These are phyloP conservation scores for Falco concolor DNA, from an alignment of 2,797 vertebrate species.

Conservation along the genomic window DNA sequence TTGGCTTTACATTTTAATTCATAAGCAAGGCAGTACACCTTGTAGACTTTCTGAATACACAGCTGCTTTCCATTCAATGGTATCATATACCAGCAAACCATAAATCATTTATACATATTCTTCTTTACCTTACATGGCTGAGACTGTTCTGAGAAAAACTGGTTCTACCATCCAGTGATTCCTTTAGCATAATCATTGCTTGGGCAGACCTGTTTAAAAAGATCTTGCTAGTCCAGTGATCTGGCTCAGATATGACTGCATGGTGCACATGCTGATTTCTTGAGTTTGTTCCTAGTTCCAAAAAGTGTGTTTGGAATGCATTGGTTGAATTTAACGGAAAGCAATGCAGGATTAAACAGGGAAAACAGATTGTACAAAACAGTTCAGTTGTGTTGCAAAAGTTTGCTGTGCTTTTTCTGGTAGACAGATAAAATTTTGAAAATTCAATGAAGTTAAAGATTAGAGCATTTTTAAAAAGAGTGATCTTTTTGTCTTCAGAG, in stretches of 20 bases:
- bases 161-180: constrained; percentile 56
- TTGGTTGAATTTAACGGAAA: not conserved
- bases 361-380: not conserved
- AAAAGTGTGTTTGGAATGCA: not conserved
- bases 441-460: not conserved
- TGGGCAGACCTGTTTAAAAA: constrained; percentile 24
- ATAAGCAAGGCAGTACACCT: not conserved
- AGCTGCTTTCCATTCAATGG: not conserved
- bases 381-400: not conserved
- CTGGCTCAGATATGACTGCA: not conserved
- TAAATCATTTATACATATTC: constrained; percentile 8
- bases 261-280: not conserved
- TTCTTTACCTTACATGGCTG: constrained; percentile 27
- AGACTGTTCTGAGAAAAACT: constrained; percentile 42
- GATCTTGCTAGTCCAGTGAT: constrained; percentile 40
- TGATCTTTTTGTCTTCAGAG: not conserved
- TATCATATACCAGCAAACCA: not conserved
- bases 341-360: not conserved
- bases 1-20: not conserved
- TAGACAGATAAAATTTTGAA: not conserved
- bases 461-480: not conserved
- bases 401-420: not conserved
- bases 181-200: constrained; percentile 41
- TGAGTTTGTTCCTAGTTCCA: not conserved
- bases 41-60: not conserved